Base-by-base conservation (phyloP, 2,113 vertebrate species). In the Dryoscopus gambensis region DNA sequence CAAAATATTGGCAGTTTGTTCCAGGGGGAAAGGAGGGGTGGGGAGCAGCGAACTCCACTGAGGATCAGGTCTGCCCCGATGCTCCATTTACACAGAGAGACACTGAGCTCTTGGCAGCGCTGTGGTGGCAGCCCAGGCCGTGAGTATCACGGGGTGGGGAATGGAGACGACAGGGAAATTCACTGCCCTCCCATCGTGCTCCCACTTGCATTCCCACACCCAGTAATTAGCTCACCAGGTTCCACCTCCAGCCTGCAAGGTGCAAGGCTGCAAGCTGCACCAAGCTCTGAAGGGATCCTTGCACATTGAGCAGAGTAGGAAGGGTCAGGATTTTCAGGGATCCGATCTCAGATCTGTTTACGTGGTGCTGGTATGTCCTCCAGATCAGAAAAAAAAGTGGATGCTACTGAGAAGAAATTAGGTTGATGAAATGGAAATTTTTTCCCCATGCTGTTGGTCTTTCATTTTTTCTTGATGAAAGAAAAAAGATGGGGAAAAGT, bases 281-380 rank as follows among this genome's bases (percentile, higher is more conserved):
- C 33, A 10, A 25, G 50, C 33, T 74, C 79, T 46, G 56, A 62
- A 67, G 16, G 33, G 30, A 53, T 69, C 13, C 50, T 63, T 35
- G 21, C 0, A 0, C 8, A 1, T 0, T 31, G 39, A 49, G 42
- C 9, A 14, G 74, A 31, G 24, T 11, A 64, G 20, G 39, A 82
- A 71, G 37, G 25, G 11, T 27, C 10, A 11, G 22, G 23, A 30
- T 25, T 52, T 47, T n/a, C 0, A 2, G 47, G 21, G 47, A 21
- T 50, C 27, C 8, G 2, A 35, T 52, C 28, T 47, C 31, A 11
- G 46, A 30, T 67, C 35, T 65, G 21, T 82, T 79, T 65, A 49
- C 4, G 4, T 19, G 25, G n/a, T n/a, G 16, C 35, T 53, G 17
- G 37, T 35, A 33, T 39, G 11, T 30, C 46, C 40, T 77, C 46